Base-by-base conservation (phyloP, 53 echinoderm and acorn worm species). In the Luidia sarsii region DNA sequence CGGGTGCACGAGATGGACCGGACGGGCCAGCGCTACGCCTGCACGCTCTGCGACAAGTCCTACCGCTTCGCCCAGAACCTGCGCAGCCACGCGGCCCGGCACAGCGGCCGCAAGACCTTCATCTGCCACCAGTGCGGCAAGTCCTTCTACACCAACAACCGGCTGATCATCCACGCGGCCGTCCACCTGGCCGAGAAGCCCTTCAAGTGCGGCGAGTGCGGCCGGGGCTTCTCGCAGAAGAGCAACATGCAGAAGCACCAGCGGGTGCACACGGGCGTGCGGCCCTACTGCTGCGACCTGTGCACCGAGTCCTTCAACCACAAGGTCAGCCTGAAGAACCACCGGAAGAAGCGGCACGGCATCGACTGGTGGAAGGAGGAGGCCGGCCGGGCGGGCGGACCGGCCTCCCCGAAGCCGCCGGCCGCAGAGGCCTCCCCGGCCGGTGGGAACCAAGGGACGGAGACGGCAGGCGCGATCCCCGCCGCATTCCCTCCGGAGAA, bases 251-350 rank as follows among this genome's bases (percentile, higher is more conserved):
- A 81, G 51, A 84, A 80, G 34, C 95, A 95, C 57, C 87, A 87
- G 87, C 75, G 92, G 16, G 86, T 92, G 41, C 95, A 95, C 83
- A 83, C 95, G 5, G 92, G 92, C 0, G 87, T 92, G 27, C 87
- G 87, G 71, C 95, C 95, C 13, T 95, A 92, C 60, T 65, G 82
- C 14, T 95, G 95, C 65, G 90, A 95, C 39, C 62, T 92, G 24
- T 95, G 95, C 70, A 53, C 39, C 9, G 87, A 92, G 54, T 67
- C 89, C 18, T 95, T 89, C 50, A 90, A 89, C 27, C 95, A 95
- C 82, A 95, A 90, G 31, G 92, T 92, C 22, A 95, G 95, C 68
- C 60, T 95, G 51, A 95, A 95, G 72, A 92, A 90, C 14, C 95
- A 95, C 66, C 84, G 87, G 39, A 95, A 92, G 79, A 95, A 90